phyloP scores from a whole-genome alignment of 2,888 invertebrate genomes.

The Mactromeris polynyma region DNA sequence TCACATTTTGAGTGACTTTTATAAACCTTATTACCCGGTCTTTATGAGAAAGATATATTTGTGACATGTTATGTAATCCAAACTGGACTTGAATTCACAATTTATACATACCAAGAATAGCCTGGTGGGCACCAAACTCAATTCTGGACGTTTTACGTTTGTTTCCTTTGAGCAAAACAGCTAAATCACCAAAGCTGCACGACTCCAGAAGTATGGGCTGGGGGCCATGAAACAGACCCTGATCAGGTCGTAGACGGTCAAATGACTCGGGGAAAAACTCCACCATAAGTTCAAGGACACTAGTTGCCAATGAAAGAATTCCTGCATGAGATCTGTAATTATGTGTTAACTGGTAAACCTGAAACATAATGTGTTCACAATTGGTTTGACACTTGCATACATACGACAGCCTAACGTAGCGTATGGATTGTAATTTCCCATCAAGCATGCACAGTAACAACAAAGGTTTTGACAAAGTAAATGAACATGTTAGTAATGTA shows the following conservation, averaged over 20 bases:
- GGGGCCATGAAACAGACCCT: conserved; percentile 83
- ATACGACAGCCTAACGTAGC: no score
- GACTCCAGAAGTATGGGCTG: conserved; percentile 82
- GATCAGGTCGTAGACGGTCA: conserved; percentile 82
- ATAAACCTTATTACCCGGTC: no score
- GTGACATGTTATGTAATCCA: no score
- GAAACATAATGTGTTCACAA: background rate
- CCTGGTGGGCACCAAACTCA: conserved; percentile 86
- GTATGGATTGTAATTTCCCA: no score
- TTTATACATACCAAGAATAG: conserved; percentile 75
- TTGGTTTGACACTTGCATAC: background rate
- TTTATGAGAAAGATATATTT: no score
- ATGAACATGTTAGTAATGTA: no score
- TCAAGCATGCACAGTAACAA: no score
- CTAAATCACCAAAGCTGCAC: conserved; percentile 79
- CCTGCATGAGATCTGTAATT: conserved; percentile 85
- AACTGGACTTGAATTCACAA: no score
- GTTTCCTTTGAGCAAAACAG: conserved; percentile 78
- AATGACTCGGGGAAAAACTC: conserved; percentile 84
- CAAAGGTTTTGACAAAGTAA: no score
- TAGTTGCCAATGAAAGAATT: conserved; percentile 81
- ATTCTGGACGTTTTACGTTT: conserved; percentile 82
- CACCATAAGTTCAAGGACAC: conserved; percentile 82
- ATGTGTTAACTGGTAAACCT: conserved; percentile 81
- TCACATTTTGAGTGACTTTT: no score